Evolutionary conservation across 2,113 vertebrate genomes (phyloP).

Genomic region (Entelurus aequoreus): DNA sequence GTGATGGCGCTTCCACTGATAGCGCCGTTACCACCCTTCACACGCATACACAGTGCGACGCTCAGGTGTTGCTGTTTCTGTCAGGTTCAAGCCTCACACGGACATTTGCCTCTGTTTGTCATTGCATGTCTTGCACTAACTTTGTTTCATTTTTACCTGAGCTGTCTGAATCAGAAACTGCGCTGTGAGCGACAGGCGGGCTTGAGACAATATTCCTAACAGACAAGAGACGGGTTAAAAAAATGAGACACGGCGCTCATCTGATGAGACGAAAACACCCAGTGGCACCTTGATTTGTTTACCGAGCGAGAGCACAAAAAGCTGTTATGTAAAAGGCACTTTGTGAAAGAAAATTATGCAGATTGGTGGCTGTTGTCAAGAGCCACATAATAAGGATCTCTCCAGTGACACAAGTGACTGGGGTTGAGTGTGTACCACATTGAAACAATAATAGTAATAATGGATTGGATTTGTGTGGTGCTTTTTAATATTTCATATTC

Average conservation of each 20-base stretch:
- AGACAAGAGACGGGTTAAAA: background rate
- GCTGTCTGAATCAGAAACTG: background rate
- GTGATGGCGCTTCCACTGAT: constrained; percentile 1
- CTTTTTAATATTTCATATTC: too few relatives aligned
- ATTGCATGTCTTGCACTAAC: background rate
- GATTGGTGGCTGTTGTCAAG: constrained; percentile 5
- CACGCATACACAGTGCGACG: constrained; percentile 7
- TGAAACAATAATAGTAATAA: background rate
- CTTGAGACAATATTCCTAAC: background rate
- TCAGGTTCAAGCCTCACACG: background rate
- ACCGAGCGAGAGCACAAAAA: constrained; percentile 9
- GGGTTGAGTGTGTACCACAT: background rate
- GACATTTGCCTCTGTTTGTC: background rate
- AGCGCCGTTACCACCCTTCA: background rate
- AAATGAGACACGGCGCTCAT: background rate
- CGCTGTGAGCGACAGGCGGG: background rate
- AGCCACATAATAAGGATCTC: constrained; percentile 12
- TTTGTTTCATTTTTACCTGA: background rate
- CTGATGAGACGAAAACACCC: constrained; percentile 2
- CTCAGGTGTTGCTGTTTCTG: background rate
- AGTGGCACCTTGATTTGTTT: background rate
- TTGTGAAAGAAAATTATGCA: constrained; percentile 17
- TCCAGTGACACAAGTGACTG: constrained; percentile 12
- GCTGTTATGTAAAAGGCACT: constrained; percentile 6
- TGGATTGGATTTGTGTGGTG: too few relatives aligned